Conservation (phyloP, 2,888 invertebrate species). For the Amorpha juglandis region DNA sequence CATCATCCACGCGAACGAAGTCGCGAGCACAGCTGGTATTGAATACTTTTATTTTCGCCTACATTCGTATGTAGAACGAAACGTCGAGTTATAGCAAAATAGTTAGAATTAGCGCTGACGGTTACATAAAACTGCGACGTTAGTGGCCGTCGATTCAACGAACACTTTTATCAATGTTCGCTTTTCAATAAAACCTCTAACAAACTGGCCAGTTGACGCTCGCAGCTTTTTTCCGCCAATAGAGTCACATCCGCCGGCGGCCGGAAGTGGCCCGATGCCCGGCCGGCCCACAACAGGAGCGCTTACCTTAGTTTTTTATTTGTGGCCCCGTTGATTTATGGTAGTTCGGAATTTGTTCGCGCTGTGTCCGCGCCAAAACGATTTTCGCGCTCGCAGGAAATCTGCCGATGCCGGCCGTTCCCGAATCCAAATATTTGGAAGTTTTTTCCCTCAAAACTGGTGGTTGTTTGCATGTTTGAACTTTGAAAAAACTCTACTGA, state of each 20-base stretch:
- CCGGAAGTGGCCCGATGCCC: constrained; percentile 72
- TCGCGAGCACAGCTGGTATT: too few relatives aligned
- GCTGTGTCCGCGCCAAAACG: constrained; percentile 58
- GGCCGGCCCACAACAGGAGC: constrained; percentile 78
- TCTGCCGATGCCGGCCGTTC: constrained; percentile 13
- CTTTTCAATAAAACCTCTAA: constrained; percentile 68
- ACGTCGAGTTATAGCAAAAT: constrained; percentile 11
- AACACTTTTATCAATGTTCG: constrained; percentile 70
- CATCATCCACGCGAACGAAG: too few relatives aligned
- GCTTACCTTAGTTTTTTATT: constrained; percentile 84
- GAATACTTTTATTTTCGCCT: background rate
- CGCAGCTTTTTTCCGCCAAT: constrained; percentile 79
- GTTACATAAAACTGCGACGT: constrained; percentile 53
- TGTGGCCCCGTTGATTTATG: constrained; percentile 77
- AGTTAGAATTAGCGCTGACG: constrained; percentile 30
- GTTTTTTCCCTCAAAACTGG: constrained; percentile 17
- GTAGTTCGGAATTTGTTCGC: constrained; percentile 79
- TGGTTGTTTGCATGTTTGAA: constrained; percentile 20
- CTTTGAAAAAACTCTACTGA: constrained; percentile 21
- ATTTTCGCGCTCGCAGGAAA: constrained; percentile 25
- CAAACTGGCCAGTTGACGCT: constrained; percentile 72
- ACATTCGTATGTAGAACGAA: constrained; percentile 3
- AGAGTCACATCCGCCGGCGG: constrained; percentile 68
- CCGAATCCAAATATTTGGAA: constrained; percentile 11
- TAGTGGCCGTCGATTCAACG: constrained; percentile 51